These are phyloP conservation scores for Cyclophora albipunctata DNA, from an alignment of 2,888 invertebrate species.

Conservation along the genomic window DNA sequence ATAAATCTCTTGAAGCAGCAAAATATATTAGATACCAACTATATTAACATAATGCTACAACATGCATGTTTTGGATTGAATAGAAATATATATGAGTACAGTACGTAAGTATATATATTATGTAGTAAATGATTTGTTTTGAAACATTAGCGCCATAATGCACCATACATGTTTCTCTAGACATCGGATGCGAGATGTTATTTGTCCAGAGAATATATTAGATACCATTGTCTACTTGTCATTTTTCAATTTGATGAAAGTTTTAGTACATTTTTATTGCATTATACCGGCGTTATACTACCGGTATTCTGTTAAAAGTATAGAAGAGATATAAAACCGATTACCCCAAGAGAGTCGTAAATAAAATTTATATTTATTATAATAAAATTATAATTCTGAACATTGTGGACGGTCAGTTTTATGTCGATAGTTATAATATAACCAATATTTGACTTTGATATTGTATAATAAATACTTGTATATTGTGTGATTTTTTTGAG, in stretches of 20 bases:
- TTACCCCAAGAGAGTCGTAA: not conserved
- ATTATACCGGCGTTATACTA: not conserved
- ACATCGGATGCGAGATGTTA: constrained; percentile 31
- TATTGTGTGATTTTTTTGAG: too few species aligned
- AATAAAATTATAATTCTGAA: too few species aligned
- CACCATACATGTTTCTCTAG: constrained; percentile 29
- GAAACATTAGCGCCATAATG: constrained; percentile 23
- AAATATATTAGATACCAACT: too few species aligned
- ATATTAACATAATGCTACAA: too few species aligned
- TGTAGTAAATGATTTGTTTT: not conserved
- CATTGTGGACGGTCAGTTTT: too few species aligned
- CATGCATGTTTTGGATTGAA: too few species aligned
- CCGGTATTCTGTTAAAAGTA: constrained; percentile 5
- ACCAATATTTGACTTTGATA: too few species aligned
- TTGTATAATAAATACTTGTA: too few species aligned
- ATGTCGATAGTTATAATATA: too few species aligned
- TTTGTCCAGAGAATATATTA: constrained; percentile 33
- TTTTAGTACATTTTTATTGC: constrained; percentile 7
- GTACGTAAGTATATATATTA: too few species aligned
- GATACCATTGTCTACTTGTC: constrained; percentile 29
- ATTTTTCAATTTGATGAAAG: constrained; percentile 5
- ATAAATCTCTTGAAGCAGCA: too few species aligned
- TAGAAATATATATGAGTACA: too few species aligned
- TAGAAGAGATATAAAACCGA: constrained; percentile 3
- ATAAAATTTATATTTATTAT: not conserved